Evolutionary conservation across 1,140 invertebrate species (phyloP).

Genomic region (fruit fly (Drosophila melanogaster)): DNA sequence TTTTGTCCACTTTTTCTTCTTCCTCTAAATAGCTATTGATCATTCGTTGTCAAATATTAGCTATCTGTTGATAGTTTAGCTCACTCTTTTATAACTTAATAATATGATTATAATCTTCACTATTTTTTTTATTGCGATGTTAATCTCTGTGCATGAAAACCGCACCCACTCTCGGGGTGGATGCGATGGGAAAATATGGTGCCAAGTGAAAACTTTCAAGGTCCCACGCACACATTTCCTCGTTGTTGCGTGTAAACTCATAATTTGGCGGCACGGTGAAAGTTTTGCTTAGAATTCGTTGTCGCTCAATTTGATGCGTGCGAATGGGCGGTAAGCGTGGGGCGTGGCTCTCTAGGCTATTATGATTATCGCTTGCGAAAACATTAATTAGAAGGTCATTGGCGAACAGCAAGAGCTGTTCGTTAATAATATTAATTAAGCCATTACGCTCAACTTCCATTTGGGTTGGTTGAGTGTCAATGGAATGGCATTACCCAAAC

Average conservation of each 20-base stretch:
- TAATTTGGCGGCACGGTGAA: slow-evolving; percentile 59
- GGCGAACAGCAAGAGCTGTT: slow-evolving; percentile 42
- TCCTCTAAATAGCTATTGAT: neutral
- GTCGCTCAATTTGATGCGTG: slow-evolving; percentile 68
- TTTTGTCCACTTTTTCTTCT: neutral
- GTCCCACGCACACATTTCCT: slow-evolving; percentile 19
- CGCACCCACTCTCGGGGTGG: slow-evolving; percentile 32
- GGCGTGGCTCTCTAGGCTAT: slow-evolving; percentile 35
- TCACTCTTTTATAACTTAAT: no score
- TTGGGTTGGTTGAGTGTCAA: slow-evolving; percentile 28
- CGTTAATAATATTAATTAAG: slow-evolving; percentile 75
- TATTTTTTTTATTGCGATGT: no score
- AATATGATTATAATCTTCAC: no score
- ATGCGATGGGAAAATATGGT: slow-evolving; percentile 14
- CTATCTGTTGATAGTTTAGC: neutral
- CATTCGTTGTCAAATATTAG: no score
- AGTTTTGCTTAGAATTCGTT: slow-evolving; percentile 59
- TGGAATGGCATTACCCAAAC: slow-evolving; percentile 15
- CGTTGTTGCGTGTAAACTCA: slow-evolving; percentile 62
- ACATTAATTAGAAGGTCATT: slow-evolving; percentile 68
- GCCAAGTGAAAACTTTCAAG: slow-evolving; percentile 54
- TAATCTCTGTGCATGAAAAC: slow-evolving; percentile 9
- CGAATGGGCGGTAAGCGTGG: slow-evolving; percentile 20
- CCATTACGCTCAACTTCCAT: slow-evolving; percentile 47
- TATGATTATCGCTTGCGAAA: slow-evolving; percentile 47